These are phyloP conservation scores for Trissoscelio sp. DNA, from an alignment of 2,888 invertebrate species.

Conservation along the genomic window DNA sequence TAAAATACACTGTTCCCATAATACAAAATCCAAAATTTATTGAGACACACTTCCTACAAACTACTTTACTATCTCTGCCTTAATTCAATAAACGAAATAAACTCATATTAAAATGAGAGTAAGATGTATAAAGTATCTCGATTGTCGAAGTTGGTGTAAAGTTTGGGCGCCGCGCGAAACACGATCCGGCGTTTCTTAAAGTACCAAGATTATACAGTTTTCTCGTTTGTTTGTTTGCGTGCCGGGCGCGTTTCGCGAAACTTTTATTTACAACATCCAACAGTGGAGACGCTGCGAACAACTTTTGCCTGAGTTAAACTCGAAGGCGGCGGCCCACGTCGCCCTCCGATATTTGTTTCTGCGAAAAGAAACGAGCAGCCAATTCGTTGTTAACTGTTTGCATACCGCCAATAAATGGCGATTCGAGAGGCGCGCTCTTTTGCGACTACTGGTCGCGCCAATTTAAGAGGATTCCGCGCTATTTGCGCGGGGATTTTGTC, in stretches of 20 bases:
- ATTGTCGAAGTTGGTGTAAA: conserved; percentile 47
- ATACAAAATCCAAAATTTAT: too few species aligned
- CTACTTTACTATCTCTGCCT: neutral
- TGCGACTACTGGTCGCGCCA: conserved; percentile 6
- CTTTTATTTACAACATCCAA: conserved; percentile 63
- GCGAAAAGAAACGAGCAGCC: conserved; percentile 44
- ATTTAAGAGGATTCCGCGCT: conserved; percentile 37
- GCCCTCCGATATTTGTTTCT: conserved; percentile 48
- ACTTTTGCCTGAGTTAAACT: conserved; percentile 56
- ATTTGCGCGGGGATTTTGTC: conserved; percentile 11
- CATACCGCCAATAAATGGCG: conserved; percentile 51
- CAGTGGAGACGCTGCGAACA: conserved; percentile 23
- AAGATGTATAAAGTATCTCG: conserved; percentile 51
- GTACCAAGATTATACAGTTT: conserved; percentile 61
- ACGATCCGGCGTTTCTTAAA: conserved; percentile 55
- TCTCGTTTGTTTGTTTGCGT: conserved; percentile 57
- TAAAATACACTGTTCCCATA: too few species aligned
- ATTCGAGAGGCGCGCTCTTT: conserved; percentile 18
- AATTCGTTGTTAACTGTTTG: conserved; percentile 64
- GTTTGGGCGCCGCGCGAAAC: conserved; percentile 50
- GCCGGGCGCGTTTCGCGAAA: conserved; percentile 51
- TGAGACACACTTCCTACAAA: neutral
- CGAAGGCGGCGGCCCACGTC: conserved; percentile 27
- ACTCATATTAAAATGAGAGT: conserved; percentile 52
- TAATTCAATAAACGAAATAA: conserved; percentile 36